Evolutionary conservation across 2,797 vertebrate genomes (phyloP), one percentile per base, ranked within the genome.

Genomic region (Phalloptychus januarius): DNA sequence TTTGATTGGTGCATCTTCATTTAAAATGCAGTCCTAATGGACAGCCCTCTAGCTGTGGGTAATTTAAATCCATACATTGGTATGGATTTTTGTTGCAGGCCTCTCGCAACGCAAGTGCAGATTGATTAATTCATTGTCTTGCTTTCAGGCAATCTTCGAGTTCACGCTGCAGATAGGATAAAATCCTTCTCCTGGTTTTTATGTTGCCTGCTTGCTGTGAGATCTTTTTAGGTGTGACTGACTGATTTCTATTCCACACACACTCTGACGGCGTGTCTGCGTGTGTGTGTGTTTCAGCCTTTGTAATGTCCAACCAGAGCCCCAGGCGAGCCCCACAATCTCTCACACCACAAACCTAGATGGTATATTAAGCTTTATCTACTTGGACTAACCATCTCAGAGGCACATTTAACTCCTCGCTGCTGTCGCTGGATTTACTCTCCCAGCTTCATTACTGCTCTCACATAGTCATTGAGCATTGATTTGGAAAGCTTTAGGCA

Each of bases 391-490:
- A 80, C 85, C 79, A 45, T 88, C 85, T 85, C 45, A 23, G 78
- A 79, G 70, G 69, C 40, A 38, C 70, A 33, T 81, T 44, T 10
- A 72, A 74, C 1, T 31, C 38, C 44, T 75, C 48, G 67, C 69
- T 10, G 25, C 79, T 18, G 73, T 63, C 67, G 8, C 76, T 77
- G 75, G 70, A 65, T 79, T 76, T n/a, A 3, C 36, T 52, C 75
- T 38, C 31, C 54, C 45, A 46, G 72, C 82, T 77, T 38, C 23
- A 1, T 23, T 86, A 79, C 82, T 71, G 50, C 81, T 90, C 89
- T 85, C 86, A 82, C 89, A 83, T 81, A 88, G 74, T 85, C 88
- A 82, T 72, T 11, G 76, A 82, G 82, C 83, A 79, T 82, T 90
- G 83, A 84, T 90, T 88, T 83, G 70, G 77, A 82, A 86, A 33